Base-by-base conservation (phyloP, 2,113 vertebrate species). In the Oreochromis tanganicae region DNA sequence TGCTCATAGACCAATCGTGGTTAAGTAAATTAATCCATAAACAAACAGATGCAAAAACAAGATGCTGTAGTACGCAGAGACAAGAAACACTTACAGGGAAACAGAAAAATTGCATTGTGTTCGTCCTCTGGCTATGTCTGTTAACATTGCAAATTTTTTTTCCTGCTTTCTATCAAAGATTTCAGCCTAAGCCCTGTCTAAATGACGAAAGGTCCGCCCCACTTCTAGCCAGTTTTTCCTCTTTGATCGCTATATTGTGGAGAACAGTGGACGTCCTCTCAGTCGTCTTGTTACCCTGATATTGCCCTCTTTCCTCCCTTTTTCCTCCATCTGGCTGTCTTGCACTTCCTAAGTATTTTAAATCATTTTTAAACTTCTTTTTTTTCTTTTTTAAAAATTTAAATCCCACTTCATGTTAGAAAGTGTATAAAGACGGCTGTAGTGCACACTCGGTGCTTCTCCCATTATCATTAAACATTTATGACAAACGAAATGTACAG, bases 71-170 rank as follows among this genome's bases (percentile, higher is more conserved):
- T 59, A 2, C 1, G 27, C 27, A 6, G 16, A 61, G 57, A 61
- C 29, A 61, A 61, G 14, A 61, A 32, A 34, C 5, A 5, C 57
- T 61, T 61, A 32, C 57, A 19, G 21, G n/a, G 59, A 83, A 80
- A 83, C 46, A 57, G 81, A 71, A 88, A 38, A 38, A 80, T 56
- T 13, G 52, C 46, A 2, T 41, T 24, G 32, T 59, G 36, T 90
- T 86, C 12, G 7, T 90, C 91, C 87, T 88, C 81, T 75, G 89
- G 85, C 85, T 81, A 21, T 75, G 83, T 84, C 46, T 56, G 55
- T 83, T 80, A 84, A 90, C 84, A 75, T 59, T 83, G 55, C 83
- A 87, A 83, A 87, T 85, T 85, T 79, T 84, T 91, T 91, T 90
- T 38, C 36, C 36, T 68, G 66, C 87, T 66, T 85, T 80, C 48